Evolutionary conservation across 2,797 vertebrate genomes (phyloP), one percentile per base, ranked within the genome.

Genomic region (Glyptemys insculpta): DNA sequence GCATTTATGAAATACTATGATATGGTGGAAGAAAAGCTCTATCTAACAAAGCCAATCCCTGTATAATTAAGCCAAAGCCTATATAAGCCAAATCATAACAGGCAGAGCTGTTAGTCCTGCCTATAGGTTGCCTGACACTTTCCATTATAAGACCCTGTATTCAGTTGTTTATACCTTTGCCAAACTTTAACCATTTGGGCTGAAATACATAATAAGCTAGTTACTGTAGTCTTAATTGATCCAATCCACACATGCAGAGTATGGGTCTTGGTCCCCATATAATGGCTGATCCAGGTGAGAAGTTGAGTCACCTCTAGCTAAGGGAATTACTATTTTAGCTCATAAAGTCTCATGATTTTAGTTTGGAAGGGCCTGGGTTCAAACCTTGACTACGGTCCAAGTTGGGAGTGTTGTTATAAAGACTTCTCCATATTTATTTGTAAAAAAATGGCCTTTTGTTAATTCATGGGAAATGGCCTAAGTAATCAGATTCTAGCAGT

Each of bases 401-500:
- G 23, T 14, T 76, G 41, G 23, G 12, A 76, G 72, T 25, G 12
- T 29, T 76, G n/a, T 47, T 76, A 76, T 29, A 47, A 47, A 29
- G 27, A 14, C 14, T 25, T 27, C 25, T 10, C 41, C 72, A 14
- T 25, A 76, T 76, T 76, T 76, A 12, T 14, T 47, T 16, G 12
- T 6, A 47, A 44, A 76, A 37, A 76, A 34, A 18, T 19, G n/a
- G 65, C 34, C 53, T 68, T 76, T 27, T 76, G 44, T 76, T 27
- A 1, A 18, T 76, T 44, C 0, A 0, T 1, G 1, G 47, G 31
- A 44, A 74, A 18, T 0, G 1, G n/a, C 25, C 37, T 0, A 4
- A 53, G n/a, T 1, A 1, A 31, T n/a, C 0, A 0, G 47, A 81
- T 0, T 0, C 0, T 0, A 56, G 7, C 3, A 2, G 14, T 9